Base-by-base conservation (phyloP, 2,113 vertebrate species). In the Fulmarus glacialis region DNA sequence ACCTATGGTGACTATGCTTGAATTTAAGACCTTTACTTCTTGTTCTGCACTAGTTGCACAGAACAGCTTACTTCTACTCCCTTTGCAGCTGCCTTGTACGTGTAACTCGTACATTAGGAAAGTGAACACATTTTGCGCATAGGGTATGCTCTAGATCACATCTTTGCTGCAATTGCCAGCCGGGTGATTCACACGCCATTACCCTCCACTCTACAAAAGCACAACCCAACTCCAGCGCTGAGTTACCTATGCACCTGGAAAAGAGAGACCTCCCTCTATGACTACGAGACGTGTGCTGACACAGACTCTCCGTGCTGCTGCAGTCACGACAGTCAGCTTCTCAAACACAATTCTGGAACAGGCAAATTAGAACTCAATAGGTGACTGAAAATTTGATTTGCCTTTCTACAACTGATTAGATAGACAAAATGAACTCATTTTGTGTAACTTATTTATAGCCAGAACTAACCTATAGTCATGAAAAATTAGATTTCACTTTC, bases 231-330 rank as follows among this genome's bases (percentile, higher is more conserved):
- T 64, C 48, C 40, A 48, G 80, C 1, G 1, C 20, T 0, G 4
- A 60, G 45, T 12, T 50, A 24, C 30, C 29, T 1, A 26, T 6
- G 32, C 40, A 11, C 43, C 23, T 43, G 32, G 66, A 29, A 64
- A 18, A 22, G 4, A 24, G 59, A 79, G 30, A 32, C 12, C 29
- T 56, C 22, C 36, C 62, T 40, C 34, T n/a, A 11, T 0, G 6
- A n/a, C 55, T 27, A 5, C 0, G 1, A 48, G 45, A 24, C 0
- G 0, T 2, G 40, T 20, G 38, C 67, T 66, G 59, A 42, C 64
- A 58, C 12, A 12, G 22, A 6, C 47, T 48, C 12, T 17, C 42
- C 2, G 2, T 16, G 50, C 47, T 60, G 40, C 50, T 52, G 45
- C n/a, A 59, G 38, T 15, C 67, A 50, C 2, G 7, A 36, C 55